These are phyloP conservation scores for Drosophila ambigua DNA, from an alignment of 1,140 invertebrate genomes.

Conservation along the genomic window DNA sequence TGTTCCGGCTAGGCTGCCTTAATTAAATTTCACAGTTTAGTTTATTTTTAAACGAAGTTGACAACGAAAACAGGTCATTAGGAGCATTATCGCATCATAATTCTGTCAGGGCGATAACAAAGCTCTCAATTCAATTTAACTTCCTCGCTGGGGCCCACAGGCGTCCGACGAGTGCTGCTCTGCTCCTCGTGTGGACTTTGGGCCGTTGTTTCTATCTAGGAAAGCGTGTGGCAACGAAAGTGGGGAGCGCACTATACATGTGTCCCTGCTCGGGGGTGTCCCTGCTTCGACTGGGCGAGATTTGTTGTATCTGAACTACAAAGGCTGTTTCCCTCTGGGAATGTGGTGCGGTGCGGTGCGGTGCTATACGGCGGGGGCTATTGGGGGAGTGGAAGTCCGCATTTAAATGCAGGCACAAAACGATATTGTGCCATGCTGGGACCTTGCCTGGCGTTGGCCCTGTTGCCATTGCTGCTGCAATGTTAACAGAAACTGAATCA, in stretches of 20 bases:
- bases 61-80: constrained; percentile 75
- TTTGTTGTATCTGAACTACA: constrained; percentile 54
- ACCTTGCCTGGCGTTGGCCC: neutral
- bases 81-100: constrained; percentile 75
- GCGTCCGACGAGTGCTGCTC: constrained; percentile 24
- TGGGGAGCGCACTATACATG: constrained; percentile 24
- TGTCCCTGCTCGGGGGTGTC: constrained; percentile 1
- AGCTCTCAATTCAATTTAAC: constrained; percentile 68
- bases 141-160: constrained; percentile 26
- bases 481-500: constrained; percentile 50
- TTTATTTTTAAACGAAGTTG: constrained; percentile 68
- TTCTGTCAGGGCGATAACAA: constrained; percentile 69
- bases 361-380: neutral
- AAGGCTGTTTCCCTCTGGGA: constrained; percentile 51
- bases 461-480: constrained; percentile 31
- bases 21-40: constrained; percentile 68
- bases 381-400: neutral
- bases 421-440: constrained; percentile 50
- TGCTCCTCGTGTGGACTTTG: constrained; percentile 36
- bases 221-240: constrained; percentile 11
- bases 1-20: constrained; percentile 32
- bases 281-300: constrained; percentile 21
- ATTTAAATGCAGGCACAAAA: constrained; percentile 50
- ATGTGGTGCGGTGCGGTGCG: neutral
- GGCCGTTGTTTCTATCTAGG: constrained; percentile 43